Evolutionary conservation across 2,113 vertebrate genomes (phyloP).

Genomic region (Megaptera novaeangliae): DNA sequence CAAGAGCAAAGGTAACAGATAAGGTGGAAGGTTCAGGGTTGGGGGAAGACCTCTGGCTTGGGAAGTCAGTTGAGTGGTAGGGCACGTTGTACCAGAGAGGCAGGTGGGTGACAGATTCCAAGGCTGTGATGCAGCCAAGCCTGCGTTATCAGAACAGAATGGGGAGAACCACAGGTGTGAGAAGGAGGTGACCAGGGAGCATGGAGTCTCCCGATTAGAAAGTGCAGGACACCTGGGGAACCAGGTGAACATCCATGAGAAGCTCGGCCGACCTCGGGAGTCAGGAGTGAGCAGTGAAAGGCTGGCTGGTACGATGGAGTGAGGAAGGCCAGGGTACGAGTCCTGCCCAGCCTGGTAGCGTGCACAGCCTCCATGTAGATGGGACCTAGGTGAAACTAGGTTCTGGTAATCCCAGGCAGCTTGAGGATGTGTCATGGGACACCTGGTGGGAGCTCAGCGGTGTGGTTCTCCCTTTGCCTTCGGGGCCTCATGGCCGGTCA

Average conservation of each 20-base stretch:
- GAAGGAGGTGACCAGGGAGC: neutral
- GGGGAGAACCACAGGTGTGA: neutral
- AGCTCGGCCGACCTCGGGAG: neutral
- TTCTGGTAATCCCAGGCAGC: neutral
- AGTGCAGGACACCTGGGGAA: too few species aligned
- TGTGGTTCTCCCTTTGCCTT: neutral
- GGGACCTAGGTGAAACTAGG: accelerated
- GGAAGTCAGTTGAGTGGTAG: neutral
- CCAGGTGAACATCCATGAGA: neutral
- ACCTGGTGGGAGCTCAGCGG: neutral
- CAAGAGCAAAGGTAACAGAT: neutral
- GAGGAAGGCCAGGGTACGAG: neutral
- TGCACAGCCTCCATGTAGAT: accelerated
- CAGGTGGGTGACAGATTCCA: neutral
- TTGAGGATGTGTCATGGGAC: too few species aligned
- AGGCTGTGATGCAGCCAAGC: neutral
- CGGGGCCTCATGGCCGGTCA: neutral
- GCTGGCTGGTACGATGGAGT: too few species aligned
- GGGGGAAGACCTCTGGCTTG: neutral
- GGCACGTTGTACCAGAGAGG: neutral
- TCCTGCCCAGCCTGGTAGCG: neutral
- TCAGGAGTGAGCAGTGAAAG: neutral
- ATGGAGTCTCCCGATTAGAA: neutral
- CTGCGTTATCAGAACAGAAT: neutral
- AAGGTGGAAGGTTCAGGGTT: neutral